phyloP scores from a whole-genome alignment of 2,797 vertebrate genomes.

The Babyrousa celebensis region DNA sequence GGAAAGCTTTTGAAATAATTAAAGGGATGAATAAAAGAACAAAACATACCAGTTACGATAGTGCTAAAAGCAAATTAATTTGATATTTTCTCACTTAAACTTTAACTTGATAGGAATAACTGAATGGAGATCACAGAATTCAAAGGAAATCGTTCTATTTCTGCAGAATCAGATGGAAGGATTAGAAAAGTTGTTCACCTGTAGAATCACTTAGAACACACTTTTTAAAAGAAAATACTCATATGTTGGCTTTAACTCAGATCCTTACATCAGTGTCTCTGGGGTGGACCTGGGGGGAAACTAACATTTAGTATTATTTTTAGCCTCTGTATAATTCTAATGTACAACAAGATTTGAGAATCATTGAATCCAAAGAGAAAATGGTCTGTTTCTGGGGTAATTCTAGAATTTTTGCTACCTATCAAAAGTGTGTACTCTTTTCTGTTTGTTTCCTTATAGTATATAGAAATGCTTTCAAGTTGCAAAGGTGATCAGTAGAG shows the following conservation, averaged over 20 bases:
- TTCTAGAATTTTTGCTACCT: not conserved
- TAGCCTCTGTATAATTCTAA: not conserved
- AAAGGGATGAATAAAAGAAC: constrained; percentile 12
- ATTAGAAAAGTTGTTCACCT: not conserved
- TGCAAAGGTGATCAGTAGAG: not conserved
- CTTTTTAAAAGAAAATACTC: constrained; percentile 4
- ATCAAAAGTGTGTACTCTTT: constrained; percentile 1
- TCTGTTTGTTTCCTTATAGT: not conserved
- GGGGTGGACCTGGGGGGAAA: not conserved
- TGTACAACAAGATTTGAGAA: not conserved
- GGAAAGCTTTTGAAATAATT: constrained; percentile 59
- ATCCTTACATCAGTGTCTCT: not conserved
- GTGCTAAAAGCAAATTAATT: constrained; percentile 1
- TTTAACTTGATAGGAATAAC: constrained; percentile 40
- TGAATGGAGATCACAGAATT: not conserved
- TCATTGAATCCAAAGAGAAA: not conserved
- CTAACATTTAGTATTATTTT: not conserved
- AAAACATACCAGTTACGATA: constrained; percentile 3
- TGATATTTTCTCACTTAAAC: not conserved
- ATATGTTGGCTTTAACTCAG: not conserved
- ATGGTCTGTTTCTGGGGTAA: not conserved
- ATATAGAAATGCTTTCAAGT: not conserved
- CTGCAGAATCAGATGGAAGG: not conserved
- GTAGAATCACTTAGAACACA: not conserved
- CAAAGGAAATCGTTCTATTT: not conserved